Conservation (phyloP, 2,888 invertebrate species). For the Bedellia somnulentella region DNA sequence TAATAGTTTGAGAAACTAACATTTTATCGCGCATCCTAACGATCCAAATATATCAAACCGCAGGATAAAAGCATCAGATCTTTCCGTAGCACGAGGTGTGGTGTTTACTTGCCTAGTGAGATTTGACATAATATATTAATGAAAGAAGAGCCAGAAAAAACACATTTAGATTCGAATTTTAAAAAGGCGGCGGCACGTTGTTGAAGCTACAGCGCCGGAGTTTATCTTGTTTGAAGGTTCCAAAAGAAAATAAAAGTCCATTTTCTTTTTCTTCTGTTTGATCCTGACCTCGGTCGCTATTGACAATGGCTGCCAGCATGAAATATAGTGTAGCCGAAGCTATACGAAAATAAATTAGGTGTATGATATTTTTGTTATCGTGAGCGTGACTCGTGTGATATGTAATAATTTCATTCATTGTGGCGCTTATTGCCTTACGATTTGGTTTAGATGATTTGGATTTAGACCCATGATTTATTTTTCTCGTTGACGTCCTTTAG, state of each 20-base stretch:
- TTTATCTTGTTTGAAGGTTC: constrained; percentile 52
- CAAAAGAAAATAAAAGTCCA: constrained; percentile 48
- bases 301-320: constrained; percentile 59
- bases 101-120: too few relatives aligned
- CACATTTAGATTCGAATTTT: constrained; percentile 41
- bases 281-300: constrained; percentile 54
- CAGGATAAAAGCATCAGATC: too few relatives aligned
- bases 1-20: too few relatives aligned
- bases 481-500: too few relatives aligned
- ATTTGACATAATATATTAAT: constrained; percentile 60
- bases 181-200: constrained; percentile 50
- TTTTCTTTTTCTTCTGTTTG: constrained; percentile 52
- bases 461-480: too few relatives aligned
- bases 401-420: too few relatives aligned
- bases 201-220: constrained; percentile 41
- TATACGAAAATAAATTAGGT: constrained; percentile 55
- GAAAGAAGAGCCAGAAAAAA: constrained; percentile 43
- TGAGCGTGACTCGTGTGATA: too few relatives aligned
- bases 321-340: constrained; percentile 54
- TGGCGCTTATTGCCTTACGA: too few relatives aligned
- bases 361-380: constrained; percentile 43
- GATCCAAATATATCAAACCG: too few relatives aligned
- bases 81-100: too few relatives aligned
- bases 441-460: too few relatives aligned
- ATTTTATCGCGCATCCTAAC: too few relatives aligned